phyloP scores from a whole-genome alignment of 2,888 invertebrate species.

The Conomelus anceps region DNA sequence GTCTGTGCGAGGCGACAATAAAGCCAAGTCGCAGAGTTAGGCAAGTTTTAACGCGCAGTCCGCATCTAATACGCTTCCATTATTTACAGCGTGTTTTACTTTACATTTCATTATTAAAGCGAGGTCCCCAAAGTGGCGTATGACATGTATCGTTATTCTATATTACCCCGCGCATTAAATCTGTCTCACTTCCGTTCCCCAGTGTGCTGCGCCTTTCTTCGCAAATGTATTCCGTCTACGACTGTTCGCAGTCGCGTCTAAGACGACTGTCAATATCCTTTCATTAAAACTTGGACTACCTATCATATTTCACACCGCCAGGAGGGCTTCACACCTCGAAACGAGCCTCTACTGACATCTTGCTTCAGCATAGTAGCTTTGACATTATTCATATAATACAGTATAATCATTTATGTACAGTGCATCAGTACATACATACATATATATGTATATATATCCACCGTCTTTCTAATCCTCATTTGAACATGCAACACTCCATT shows the following conservation, averaged over 20 bases:
- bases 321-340: no score
- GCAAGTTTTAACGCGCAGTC: background rate
- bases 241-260: background rate
- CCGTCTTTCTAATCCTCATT: no score
- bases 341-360: background rate
- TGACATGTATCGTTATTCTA: background rate
- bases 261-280: background rate
- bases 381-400: background rate
- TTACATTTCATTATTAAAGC: background rate
- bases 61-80: background rate
- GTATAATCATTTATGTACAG: no score
- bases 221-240: background rate
- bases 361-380: background rate
- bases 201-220: background rate
- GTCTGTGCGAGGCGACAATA: background rate
- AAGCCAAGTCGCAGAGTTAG: background rate
- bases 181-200: background rate
- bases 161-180: background rate
- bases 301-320: background rate
- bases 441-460: no score
- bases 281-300: background rate
- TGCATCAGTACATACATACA: no score
- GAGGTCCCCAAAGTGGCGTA: background rate
- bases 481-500: no score
- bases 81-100: background rate